These are phyloP conservation scores for Sesamia nonagrioides DNA, from an alignment of 1,140 invertebrate species.

Conservation along the genomic window DNA sequence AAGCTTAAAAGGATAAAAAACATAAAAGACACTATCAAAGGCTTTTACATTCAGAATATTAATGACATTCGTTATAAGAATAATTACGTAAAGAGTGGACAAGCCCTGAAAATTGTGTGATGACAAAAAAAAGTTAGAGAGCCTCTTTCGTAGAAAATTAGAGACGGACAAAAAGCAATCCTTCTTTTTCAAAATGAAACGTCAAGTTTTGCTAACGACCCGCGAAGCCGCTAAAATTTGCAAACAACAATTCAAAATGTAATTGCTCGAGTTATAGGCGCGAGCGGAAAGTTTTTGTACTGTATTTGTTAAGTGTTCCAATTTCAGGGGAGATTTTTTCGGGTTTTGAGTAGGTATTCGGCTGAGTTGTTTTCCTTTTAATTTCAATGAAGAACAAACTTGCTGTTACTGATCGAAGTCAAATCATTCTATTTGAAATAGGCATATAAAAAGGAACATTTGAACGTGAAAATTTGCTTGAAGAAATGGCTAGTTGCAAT, in stretches of 20 bases:
- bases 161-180: conserved; percentile 54
- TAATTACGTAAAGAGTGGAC: conserved; percentile 42
- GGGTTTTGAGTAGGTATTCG: neutral
- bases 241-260: conserved; percentile 56
- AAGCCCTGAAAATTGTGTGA: conserved; percentile 9
- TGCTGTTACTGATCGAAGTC: no score
- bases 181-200: conserved; percentile 64
- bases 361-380: no score
- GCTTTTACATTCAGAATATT: conserved; percentile 47
- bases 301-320: neutral
- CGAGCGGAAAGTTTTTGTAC: conserved; percentile 17
- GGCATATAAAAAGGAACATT: no score
- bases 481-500: no score
- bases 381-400: no score
- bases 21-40: conserved; percentile 35
- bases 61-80: conserved; percentile 50
- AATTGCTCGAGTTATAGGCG: conserved; percentile 40
- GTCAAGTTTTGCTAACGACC: conserved; percentile 64
- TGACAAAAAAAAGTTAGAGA: conserved; percentile 12
- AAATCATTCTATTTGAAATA: no score
- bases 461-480: no score
- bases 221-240: conserved; percentile 49
- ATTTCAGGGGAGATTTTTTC: neutral
- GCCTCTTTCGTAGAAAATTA: conserved; percentile 31
- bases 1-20: conserved; percentile 33